Conservation (phyloP, 2,797 vertebrate genomes). For the Epinephelus malabaricus region DNA sequence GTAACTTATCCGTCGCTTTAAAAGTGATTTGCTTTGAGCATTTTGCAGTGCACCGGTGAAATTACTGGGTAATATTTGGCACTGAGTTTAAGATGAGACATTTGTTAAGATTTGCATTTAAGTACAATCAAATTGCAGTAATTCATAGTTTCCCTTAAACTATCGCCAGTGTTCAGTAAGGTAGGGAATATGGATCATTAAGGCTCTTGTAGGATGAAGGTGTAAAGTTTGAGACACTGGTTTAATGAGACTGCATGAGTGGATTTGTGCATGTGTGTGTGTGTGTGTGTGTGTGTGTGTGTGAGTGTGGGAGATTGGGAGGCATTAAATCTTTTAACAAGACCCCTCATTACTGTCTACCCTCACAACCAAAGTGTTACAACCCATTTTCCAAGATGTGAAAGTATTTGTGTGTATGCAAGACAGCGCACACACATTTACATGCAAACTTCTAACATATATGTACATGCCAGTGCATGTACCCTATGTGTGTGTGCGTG, state of each 20-base stretch:
- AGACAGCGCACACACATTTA: neutral
- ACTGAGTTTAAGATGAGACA: slow-evolving; percentile 28
- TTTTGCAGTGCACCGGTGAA: slow-evolving; percentile 37
- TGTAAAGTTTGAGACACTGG: slow-evolving; percentile 42
- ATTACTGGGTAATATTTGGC: slow-evolving; percentile 23
- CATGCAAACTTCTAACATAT: slow-evolving; percentile 18
- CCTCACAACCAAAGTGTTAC: slow-evolving; percentile 33
- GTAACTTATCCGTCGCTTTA: slow-evolving; percentile 49
- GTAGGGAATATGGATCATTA: slow-evolving; percentile 59
- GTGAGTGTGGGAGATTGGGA: slow-evolving; percentile 24
- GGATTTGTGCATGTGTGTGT: slow-evolving; percentile 34
- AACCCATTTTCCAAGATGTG: slow-evolving; percentile 38
- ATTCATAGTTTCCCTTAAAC: slow-evolving; percentile 28
- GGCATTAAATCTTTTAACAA: slow-evolving; percentile 60
- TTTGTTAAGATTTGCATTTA: slow-evolving; percentile 34
- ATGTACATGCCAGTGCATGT: slow-evolving; percentile 2
- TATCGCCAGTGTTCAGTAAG: slow-evolving; percentile 42
- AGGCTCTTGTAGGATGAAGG: slow-evolving; percentile 50
- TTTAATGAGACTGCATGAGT: slow-evolving; percentile 73
- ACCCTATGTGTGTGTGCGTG: neutral
- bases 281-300: slow-evolving; percentile 18
- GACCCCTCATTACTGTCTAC: slow-evolving; percentile 65
- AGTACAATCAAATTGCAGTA: slow-evolving; percentile 40
- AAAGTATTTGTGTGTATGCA: neutral
- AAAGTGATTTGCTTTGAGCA: slow-evolving; percentile 55